phyloP scores from a whole-genome alignment of 2,113 vertebrate genomes.

The Tragelaphus imberbis region DNA sequence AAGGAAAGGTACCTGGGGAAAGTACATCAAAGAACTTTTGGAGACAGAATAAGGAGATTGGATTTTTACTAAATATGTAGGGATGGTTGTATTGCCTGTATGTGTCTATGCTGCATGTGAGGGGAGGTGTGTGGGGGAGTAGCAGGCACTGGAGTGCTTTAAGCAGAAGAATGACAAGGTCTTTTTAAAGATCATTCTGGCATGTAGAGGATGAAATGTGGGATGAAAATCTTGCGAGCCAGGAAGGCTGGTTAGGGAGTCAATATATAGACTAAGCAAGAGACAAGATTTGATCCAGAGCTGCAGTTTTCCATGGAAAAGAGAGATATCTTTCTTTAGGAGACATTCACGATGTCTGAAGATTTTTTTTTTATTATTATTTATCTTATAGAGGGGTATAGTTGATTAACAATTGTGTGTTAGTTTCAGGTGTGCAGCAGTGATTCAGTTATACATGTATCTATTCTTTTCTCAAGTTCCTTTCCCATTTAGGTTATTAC shows the following conservation, averaged over 20 bases:
- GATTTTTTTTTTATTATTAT: neutral
- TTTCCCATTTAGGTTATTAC: neutral
- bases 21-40: neutral
- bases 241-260: neutral
- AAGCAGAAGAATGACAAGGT: neutral
- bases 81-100: neutral
- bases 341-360: neutral
- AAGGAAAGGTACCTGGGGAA: neutral
- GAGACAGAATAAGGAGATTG: neutral
- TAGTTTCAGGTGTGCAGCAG: neutral
- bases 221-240: neutral
- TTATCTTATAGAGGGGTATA: neutral
- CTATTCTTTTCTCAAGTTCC: neutral
- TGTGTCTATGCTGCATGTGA: neutral
- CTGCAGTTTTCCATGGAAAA: neutral
- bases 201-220: neutral
- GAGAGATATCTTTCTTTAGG: neutral
- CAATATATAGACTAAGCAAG: neutral
- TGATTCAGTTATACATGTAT: neutral
- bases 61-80: neutral
- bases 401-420: neutral
- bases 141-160: neutral
- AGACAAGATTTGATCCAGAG: neutral
- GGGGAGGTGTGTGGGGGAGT: neutral
- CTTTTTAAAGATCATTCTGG: neutral